Evolutionary conservation across 2,888 invertebrate species (phyloP).

Genomic region (Lasius platythorax): DNA sequence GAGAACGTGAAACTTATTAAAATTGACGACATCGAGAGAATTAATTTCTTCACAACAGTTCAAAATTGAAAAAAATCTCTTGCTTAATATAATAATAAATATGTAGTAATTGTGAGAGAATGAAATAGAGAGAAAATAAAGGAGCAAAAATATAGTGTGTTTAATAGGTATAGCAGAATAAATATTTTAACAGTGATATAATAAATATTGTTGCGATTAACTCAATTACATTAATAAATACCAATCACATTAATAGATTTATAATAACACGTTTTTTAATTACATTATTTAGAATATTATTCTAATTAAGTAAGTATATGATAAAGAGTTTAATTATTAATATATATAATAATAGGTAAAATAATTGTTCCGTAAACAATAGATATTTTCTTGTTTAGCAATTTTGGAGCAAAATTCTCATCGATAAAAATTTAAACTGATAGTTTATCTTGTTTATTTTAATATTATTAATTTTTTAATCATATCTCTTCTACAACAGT

Average conservation of each 20-base stretch:
- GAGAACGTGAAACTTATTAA: slow-evolving; percentile 4
- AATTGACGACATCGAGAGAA: background rate
- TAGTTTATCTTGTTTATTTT: background rate
- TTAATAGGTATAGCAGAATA: background rate
- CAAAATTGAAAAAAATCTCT: background rate
- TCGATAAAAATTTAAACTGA: background rate
- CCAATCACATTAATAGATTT: background rate
- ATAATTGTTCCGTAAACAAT: background rate
- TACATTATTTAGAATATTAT: background rate
- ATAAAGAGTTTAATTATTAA: background rate
- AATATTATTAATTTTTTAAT: background rate
- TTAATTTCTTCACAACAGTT: background rate
- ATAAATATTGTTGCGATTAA: background rate
- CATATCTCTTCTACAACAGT: background rate
- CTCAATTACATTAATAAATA: background rate
- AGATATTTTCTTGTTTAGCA: background rate
- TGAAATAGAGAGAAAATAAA: background rate
- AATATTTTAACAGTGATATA: background rate
- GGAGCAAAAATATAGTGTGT: background rate
- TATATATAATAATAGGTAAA: background rate
- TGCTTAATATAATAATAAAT: background rate
- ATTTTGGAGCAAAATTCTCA: background rate
- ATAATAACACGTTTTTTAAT: background rate
- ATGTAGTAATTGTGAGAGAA: background rate
- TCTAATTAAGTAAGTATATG: background rate